Conservation (phyloP, 2,113 vertebrate species). For the Hippocampus comes region DNA sequence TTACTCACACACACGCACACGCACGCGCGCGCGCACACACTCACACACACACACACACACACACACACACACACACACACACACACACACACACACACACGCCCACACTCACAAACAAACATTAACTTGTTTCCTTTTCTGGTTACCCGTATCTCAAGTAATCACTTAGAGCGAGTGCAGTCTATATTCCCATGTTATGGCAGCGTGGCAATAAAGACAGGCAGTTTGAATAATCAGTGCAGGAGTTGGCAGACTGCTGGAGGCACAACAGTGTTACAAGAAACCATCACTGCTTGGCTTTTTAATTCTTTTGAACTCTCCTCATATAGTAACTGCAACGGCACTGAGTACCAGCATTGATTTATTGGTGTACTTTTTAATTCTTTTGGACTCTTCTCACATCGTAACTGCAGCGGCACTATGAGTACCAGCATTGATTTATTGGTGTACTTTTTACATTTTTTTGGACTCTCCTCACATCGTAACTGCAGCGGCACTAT, state of each 20-base stretch:
- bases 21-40: too few relatives aligned
- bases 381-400: not conserved
- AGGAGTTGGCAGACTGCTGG: conserved; percentile 22
- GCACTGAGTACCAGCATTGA: conserved; percentile 1
- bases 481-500: not conserved
- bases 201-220: conserved; percentile 27
- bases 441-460: not conserved
- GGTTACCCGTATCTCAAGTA: not conserved
- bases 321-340: not conserved
- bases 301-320: not conserved
- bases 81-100: too few relatives aligned
- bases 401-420: not conserved
- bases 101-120: too few relatives aligned
- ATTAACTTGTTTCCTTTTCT: not conserved
- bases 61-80: not conserved
- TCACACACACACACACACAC: not conserved
- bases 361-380: not conserved
- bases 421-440: conserved; percentile 6
- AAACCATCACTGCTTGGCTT: not conserved
- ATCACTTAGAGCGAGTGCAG: conserved; percentile 2
- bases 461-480: not conserved
- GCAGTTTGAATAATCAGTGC: conserved; percentile 38
- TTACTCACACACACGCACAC: not conserved
- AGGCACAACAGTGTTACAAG: conserved; percentile 15
- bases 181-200: conserved; percentile 7